Conservation (phyloP, 2,888 invertebrate species). For the Hydrotaea diabolus region DNA sequence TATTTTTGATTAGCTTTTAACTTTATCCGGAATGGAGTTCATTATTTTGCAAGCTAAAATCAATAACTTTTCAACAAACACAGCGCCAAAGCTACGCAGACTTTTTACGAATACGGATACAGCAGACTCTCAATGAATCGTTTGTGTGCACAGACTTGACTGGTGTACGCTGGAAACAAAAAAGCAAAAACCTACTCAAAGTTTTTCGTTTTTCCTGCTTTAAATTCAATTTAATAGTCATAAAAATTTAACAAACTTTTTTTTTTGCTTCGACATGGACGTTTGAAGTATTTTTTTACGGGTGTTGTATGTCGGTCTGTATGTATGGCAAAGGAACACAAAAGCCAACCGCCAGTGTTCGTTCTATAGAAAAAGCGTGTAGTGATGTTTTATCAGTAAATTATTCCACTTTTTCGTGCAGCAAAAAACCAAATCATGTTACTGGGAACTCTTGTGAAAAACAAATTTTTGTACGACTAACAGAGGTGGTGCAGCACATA, state of each 20-base stretch:
- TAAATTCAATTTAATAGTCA: slow-evolving; percentile 27
- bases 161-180: no score
- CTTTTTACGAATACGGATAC: not conserved
- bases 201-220: slow-evolving; percentile 24
- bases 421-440: not conserved
- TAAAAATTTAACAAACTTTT: slow-evolving; percentile 36
- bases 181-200: not conserved
- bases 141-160: not conserved
- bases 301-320: not conserved
- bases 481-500: no score
- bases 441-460: not conserved
- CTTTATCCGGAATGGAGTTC: slow-evolving; percentile 48
- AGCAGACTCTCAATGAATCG: not conserved
- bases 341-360: slow-evolving; percentile 10
- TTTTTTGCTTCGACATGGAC: slow-evolving; percentile 26
- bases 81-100: slow-evolving; percentile 24
- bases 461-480: no score
- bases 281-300: not conserved
- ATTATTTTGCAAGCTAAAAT: slow-evolving; percentile 53
- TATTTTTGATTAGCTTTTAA: slow-evolving; percentile 59
- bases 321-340: not conserved
- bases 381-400: not conserved
- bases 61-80: slow-evolving; percentile 52
- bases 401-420: not conserved
- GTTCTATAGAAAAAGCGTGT: slow-evolving; percentile 1